Conservation (phyloP, 1,140 invertebrate genomes). For the Leguminivora glycinivorella region DNA sequence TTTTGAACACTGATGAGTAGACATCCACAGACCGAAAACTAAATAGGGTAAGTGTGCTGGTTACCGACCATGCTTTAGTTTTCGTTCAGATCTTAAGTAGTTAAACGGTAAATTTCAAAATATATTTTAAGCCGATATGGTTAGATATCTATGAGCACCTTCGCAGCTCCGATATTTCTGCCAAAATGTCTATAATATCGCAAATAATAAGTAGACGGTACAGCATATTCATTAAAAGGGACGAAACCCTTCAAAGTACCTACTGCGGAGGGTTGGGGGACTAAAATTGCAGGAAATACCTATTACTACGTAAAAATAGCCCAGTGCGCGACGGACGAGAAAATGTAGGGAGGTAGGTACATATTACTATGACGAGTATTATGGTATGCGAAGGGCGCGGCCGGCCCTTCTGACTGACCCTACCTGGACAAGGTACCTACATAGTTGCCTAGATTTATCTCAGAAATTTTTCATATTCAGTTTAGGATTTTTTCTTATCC, state of each 20-base stretch:
- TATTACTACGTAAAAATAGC: neutral
- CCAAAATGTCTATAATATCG: neutral
- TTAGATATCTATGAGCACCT: too few relatives aligned
- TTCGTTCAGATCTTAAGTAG: too few relatives aligned
- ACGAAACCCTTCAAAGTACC: neutral
- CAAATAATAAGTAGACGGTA: neutral
- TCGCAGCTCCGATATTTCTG: too few relatives aligned
- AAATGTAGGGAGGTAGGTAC: neutral
- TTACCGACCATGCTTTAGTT: too few relatives aligned
- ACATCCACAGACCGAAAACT: too few relatives aligned
- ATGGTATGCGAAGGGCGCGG: neutral
- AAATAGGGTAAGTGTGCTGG: too few relatives aligned
- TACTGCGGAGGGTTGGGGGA: constrained; percentile 2
- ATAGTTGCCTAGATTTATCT: too few relatives aligned
- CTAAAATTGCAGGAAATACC: constrained; percentile 5
- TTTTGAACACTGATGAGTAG: too few relatives aligned
- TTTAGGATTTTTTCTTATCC: too few relatives aligned
- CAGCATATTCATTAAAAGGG: neutral
- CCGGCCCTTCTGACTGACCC: neutral
- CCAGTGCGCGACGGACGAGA: neutral
- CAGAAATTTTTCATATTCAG: too few relatives aligned
- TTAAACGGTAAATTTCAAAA: too few relatives aligned
- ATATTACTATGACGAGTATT: neutral
- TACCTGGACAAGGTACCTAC: neutral
- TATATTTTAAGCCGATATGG: too few relatives aligned